These are phyloP conservation scores for Fregata magnificens DNA, from an alignment of 2,113 vertebrate genomes.

Conservation along the genomic window DNA sequence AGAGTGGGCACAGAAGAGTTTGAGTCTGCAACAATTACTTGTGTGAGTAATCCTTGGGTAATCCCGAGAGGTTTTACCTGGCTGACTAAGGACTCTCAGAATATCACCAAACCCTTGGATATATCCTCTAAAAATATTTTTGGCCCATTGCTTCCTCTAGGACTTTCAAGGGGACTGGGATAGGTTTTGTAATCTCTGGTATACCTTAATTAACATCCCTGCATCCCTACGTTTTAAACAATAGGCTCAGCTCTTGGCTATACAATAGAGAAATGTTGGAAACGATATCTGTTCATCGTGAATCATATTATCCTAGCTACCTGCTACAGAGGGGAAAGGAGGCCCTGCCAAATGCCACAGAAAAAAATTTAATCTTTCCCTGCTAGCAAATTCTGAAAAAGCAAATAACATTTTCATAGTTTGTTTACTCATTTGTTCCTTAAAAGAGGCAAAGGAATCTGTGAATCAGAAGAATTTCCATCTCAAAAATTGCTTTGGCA, in stretches of 20 bases:
- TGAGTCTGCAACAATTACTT: not conserved
- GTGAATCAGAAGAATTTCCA: slow-evolving; percentile 46
- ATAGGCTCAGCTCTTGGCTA: slow-evolving; percentile 20
- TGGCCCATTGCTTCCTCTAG: not conserved
- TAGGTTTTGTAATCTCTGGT: not conserved
- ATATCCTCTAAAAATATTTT: not conserved
- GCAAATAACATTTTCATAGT: slow-evolving; percentile 34
- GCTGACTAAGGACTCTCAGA: not conserved
- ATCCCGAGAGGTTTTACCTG: not conserved
- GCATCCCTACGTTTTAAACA: slow-evolving; percentile 44
- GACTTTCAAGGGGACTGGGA: not conserved
- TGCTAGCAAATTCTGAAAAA: slow-evolving; percentile 76
- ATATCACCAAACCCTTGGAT: not conserved
- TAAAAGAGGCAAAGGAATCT: slow-evolving; percentile 26
- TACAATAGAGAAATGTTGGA: slow-evolving; percentile 46
- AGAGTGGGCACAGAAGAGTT: not conserved
- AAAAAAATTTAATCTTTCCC: slow-evolving; percentile 76
- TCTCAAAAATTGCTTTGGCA: slow-evolving; percentile 52
- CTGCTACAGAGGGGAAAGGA: slow-evolving; percentile 82
- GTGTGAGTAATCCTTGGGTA: slow-evolving; percentile 31
- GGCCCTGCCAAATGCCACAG: slow-evolving; percentile 79
- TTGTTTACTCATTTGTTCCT: slow-evolving; percentile 39
- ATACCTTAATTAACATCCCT: slow-evolving; percentile 30
- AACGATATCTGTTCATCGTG: slow-evolving; percentile 17
- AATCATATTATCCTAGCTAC: slow-evolving; percentile 69